These are phyloP conservation scores for Pandion haliaetus DNA, from an alignment of 2,113 vertebrate species.

Conservation along the genomic window DNA sequence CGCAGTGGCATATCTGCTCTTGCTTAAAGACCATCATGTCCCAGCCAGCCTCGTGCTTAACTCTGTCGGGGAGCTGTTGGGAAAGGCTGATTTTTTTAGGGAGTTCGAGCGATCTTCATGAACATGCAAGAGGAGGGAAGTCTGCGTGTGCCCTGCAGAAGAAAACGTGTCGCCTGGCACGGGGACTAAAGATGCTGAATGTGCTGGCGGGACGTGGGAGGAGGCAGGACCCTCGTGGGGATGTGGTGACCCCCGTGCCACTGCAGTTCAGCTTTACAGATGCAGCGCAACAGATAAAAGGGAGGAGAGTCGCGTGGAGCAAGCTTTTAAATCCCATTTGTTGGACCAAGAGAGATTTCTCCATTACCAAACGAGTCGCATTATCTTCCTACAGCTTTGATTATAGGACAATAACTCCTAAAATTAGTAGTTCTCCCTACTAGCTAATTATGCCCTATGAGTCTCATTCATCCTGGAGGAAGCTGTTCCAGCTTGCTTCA, in stretches of 20 bases:
- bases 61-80: accelerated
- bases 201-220: not conserved
- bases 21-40: not conserved
- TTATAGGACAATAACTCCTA: not conserved
- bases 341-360: not conserved
- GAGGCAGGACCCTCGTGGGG: not conserved
- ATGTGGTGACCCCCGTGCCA: accelerated
- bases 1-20: accelerated
- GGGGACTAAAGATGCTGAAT: accelerated
- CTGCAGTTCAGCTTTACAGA: accelerated
- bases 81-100: not conserved
- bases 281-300: not conserved
- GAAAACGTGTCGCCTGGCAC: accelerated
- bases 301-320: not conserved
- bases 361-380: not conserved
- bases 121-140: not conserved
- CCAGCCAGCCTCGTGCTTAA: accelerated
- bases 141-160: accelerated
- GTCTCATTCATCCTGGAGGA: not conserved
- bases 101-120: accelerated
- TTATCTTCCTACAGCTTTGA: not conserved
- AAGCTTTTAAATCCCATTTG: not conserved
- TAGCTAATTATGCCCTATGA: not conserved
- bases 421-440: not conserved
- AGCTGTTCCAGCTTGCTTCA: not conserved